phyloP scores from a whole-genome alignment of 2,888 invertebrate genomes.

The Cosmorhoe ocellata region DNA sequence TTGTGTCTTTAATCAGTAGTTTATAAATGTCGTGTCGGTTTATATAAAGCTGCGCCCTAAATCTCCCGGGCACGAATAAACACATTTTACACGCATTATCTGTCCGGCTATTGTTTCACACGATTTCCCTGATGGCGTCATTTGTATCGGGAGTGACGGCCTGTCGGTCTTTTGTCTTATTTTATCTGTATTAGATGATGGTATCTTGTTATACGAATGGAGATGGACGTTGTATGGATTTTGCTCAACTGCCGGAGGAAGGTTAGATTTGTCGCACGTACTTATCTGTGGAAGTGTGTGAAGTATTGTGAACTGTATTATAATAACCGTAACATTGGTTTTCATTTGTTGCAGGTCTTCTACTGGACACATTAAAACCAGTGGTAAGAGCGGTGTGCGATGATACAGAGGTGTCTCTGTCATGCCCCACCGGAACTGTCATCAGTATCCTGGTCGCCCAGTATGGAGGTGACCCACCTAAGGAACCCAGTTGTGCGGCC shows the following conservation, averaged over 20 bases:
- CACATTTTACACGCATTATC: constrained; percentile 57
- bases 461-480: constrained; percentile 86
- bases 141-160: constrained; percentile 43
- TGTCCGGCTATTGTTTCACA: constrained; percentile 55
- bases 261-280: no score
- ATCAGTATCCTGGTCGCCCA: constrained; percentile 94
- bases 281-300: no score
- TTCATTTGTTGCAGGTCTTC: constrained; percentile 84
- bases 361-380: constrained; percentile 93
- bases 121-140: constrained; percentile 50
- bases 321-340: no score
- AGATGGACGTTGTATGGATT: constrained; percentile 23
- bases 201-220: constrained; percentile 25
- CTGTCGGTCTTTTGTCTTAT: constrained; percentile 46
- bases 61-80: constrained; percentile 36
- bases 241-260: neutral
- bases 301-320: no score
- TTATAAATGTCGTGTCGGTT: constrained; percentile 7
- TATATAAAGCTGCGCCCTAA: constrained; percentile 6
- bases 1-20: no score
- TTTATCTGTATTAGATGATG: constrained; percentile 34
- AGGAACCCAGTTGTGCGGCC: constrained; percentile 59
- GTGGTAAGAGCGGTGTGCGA: constrained; percentile 95
- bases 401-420: constrained; percentile 90
- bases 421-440: constrained; percentile 95